phyloP scores from a whole-genome alignment of 2,888 invertebrate genomes.

The Cryptops parisi region DNA sequence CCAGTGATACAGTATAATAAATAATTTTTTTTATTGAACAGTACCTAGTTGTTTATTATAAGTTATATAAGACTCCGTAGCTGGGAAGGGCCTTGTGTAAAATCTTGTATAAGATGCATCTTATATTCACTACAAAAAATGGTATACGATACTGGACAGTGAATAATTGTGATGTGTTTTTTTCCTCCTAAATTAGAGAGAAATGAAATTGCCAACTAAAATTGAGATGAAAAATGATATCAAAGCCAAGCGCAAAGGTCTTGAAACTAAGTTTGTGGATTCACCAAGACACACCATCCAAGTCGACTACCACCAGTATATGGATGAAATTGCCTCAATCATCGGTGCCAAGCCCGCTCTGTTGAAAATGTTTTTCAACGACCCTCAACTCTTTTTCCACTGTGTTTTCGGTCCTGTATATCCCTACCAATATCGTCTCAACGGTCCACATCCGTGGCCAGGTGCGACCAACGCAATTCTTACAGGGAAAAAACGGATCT shows the following conservation, averaged over 20 bases:
- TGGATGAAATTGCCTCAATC: slow-evolving; percentile 34
- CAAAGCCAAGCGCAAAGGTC: slow-evolving; percentile 18
- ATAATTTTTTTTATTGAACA: too few relatives aligned
- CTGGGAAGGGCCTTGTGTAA: too few relatives aligned
- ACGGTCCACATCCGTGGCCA: slow-evolving; percentile 32
- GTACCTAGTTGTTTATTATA: too few relatives aligned
- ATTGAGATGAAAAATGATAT: slow-evolving; percentile 24
- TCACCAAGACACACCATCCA: slow-evolving; percentile 27
- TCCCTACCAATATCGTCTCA: slow-evolving; percentile 30
- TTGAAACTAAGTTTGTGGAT: slow-evolving; percentile 23
- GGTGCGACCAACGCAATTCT: slow-evolving; percentile 34
- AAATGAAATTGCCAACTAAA: not conserved
- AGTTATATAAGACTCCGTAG: too few relatives aligned
- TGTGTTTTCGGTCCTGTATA: slow-evolving; percentile 27
- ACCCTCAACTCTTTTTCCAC: slow-evolving; percentile 22
- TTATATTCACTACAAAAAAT: too few relatives aligned
- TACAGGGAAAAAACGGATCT: slow-evolving; percentile 21
- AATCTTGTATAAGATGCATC: too few relatives aligned
- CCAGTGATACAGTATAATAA: too few relatives aligned
- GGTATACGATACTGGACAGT: too few relatives aligned
- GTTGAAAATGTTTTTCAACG: slow-evolving; percentile 24
- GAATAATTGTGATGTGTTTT: too few relatives aligned
- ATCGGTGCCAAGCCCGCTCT: slow-evolving; percentile 32
- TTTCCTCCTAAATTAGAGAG: too few relatives aligned
- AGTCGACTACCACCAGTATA: slow-evolving; percentile 24